These are phyloP conservation scores for Drosophila prostipennis DNA, from an alignment of 2,888 invertebrate species.

Conservation along the genomic window DNA sequence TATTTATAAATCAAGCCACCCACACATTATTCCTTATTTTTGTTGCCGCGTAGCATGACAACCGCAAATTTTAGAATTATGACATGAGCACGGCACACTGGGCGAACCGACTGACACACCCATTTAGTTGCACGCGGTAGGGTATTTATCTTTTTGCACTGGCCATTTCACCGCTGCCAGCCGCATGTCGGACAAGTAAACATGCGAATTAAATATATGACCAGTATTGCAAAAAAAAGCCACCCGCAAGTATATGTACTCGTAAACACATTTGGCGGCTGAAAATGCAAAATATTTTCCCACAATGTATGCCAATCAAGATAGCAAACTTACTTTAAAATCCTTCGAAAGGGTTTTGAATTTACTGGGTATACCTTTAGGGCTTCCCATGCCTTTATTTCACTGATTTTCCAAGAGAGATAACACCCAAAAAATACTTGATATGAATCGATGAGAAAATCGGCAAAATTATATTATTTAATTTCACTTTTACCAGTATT, in stretches of 20 bases:
- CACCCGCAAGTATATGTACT: conserved; percentile 14
- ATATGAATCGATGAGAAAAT: too few species aligned
- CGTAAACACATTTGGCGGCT: conserved; percentile 7
- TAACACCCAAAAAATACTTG: too few species aligned
- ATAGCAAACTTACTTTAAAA: conserved; percentile 12
- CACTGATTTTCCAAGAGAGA: background rate
- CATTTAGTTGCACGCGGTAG: conserved; percentile 38
- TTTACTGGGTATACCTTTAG: background rate
- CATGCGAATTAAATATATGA: conserved; percentile 39
- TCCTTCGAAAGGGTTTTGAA: background rate
- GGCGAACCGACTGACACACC: conserved; percentile 36
- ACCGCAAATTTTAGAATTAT: conserved; percentile 72
- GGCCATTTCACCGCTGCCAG: conserved; percentile 24
- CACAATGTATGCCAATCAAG: conserved; percentile 36
- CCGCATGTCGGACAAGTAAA: conserved; percentile 30
- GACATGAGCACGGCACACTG: conserved; percentile 54
- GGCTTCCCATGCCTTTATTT: background rate
- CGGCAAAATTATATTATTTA: too few species aligned
- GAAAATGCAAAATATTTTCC: conserved; percentile 32
- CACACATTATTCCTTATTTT: conserved; percentile 52
- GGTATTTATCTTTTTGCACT: conserved; percentile 45
- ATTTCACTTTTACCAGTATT: too few species aligned
- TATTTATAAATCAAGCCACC: background rate
- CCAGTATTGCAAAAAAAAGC: conserved; percentile 14
- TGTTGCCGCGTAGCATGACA: conserved; percentile 53